Base-by-base conservation (phyloP, 2,888 invertebrate species). In the Silvanus unidentatus region DNA sequence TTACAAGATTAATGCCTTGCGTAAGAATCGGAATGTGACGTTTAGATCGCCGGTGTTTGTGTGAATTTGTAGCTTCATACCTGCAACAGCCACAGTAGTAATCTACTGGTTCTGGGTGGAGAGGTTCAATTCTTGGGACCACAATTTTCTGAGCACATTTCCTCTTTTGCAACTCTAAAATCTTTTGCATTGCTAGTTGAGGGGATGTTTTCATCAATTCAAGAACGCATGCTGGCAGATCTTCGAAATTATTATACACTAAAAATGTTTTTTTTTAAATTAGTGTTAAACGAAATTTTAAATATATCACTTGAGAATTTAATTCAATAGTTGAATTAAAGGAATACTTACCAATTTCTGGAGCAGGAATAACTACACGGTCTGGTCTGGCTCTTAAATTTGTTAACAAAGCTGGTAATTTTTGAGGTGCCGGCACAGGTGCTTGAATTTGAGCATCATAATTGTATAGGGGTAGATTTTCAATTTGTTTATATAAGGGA, bases 341-440 rank as follows among this genome's bases (percentile, higher is more conserved):
- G 3, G 8, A 22, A 22, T 5, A 22, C 22, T 22, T 22, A 16
- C 37, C 13, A 14, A 16, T 38, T 32, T 41, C 40, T 49, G 54
- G 50, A 38, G 48, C 43, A 37, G 58, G 57, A 4, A 59, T 22
- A 4, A 70, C 63, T 4, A 69, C 52, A 22, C 68, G 59, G 48
- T 70, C 70, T 1, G 66, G 52, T 22, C 49, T 49, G 2, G 65
- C 62, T 2, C 58, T 52, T 12, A 68, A 42, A 27, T 60, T 63
- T 8, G 45, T 45, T 11, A 60, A 37, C 4, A 11, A 37, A 9
- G 5, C 37, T 10, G 38, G 38, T 22, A 38, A 28, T 27, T 40
- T 16, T 6, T 50, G 43, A 10, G 47, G 30, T 38, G 47, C 48
- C 6, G 40, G 15, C 2, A 54, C 32, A 1, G 66, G 64, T 13